Evolutionary conservation across 2,888 invertebrate species (phyloP), one percentile per base, ranked within the genome.

Genomic region (Pyralis farinalis): DNA sequence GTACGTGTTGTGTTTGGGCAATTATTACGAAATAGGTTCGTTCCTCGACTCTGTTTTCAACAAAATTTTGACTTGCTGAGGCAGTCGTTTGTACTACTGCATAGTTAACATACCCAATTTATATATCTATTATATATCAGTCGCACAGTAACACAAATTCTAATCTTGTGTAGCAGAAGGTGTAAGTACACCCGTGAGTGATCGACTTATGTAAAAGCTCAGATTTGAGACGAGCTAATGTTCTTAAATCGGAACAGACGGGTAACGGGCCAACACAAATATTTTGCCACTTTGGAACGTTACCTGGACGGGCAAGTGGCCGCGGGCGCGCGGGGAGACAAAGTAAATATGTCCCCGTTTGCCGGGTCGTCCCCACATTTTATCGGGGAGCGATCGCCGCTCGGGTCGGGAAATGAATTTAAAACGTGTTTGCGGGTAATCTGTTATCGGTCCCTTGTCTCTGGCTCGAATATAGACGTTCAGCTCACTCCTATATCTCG

Each of bases 381-480:
- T 88, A 88, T 88, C 86, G 85, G 78, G 77, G 79, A 81, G 80
- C 84, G 86, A 86, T 87, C 86, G 86, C 78, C 73, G 79, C 79
- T 76, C 77, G 87, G 86, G 86, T 85, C 84, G 86, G 86, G 85
- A 85, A 87, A 86, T 86, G 86, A 88, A 86, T 88, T 88, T 86
- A 87, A 88, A 87, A 86, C 87, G 86, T 88, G 88, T 88, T 87
- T 88, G 88, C 80, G 88, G 88, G 88, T 88, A 88, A 88, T 88
- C 88, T 88, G 86, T 88, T 87, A 88, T 86, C 88, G 86, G 88
- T 85, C 87, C 86, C 88, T 85, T 86, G 88, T 86, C 85, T 85
- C 83, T 72, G 68, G 71, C 73, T 70, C 66, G 79, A 82, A 87
- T 85, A 83, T 83, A 86, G 86, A 84, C 84, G 80, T 87, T 78